phyloP scores from a whole-genome alignment of 2,888 invertebrate species.

The Xanthia icteritia region DNA sequence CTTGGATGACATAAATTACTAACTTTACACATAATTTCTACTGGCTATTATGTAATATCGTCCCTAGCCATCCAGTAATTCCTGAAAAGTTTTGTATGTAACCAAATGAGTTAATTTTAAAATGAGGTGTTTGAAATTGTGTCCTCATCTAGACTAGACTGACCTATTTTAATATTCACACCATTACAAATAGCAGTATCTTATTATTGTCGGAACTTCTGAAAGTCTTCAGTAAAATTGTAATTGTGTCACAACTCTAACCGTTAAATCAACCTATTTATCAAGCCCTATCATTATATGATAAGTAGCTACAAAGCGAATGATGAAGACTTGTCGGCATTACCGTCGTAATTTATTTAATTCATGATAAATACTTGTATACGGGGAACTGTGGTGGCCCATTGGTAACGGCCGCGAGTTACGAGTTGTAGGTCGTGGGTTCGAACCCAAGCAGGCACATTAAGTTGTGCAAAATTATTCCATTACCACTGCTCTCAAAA shows the following conservation, averaged over 20 bases:
- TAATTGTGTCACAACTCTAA: not conserved
- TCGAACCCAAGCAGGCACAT: too few species aligned
- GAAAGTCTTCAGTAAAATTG: not conserved
- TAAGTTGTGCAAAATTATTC: too few species aligned
- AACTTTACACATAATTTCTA: constrained; percentile 57
- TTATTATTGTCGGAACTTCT: not conserved
- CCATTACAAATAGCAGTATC: constrained; percentile 8
- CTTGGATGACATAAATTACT: constrained; percentile 50
- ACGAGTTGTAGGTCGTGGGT: too few species aligned
- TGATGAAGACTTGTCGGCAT: not conserved
- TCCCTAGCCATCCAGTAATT: constrained; percentile 27
- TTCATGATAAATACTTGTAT: not conserved
- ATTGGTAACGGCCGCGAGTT: too few species aligned
- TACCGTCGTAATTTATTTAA: not conserved
- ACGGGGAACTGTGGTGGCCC: too few species aligned
- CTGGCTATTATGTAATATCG: constrained; percentile 15
- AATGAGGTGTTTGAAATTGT: constrained; percentile 12
- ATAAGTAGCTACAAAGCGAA: not conserved
- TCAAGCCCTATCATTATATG: too few species aligned
- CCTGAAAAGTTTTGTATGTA: constrained; percentile 28
- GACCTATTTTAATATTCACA: constrained; percentile 20
- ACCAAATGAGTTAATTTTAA: constrained; percentile 25
- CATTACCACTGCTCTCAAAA: too few species aligned
- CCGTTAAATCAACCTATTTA: not conserved
- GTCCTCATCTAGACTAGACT: constrained; percentile 24